A percentile compares a stretch with the other conserved stretches of the same genome.
Conservation (phyloP, 1,140 invertebrate genomes). For the Gonioctena quinquepunctata region DNA sequence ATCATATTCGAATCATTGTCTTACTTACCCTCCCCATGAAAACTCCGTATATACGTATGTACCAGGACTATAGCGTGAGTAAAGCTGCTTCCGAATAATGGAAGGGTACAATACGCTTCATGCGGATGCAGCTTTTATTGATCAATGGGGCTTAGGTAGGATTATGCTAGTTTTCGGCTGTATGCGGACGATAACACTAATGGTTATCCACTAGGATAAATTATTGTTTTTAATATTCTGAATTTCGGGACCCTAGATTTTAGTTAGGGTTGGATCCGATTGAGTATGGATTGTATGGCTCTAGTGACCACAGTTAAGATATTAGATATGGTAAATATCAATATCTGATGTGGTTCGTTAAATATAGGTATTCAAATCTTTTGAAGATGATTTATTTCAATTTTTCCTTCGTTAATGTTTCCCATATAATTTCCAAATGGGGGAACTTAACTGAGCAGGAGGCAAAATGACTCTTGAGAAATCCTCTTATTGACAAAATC, state of each 20-base stretch:
- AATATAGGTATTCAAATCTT: too few species aligned
- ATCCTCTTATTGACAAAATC: too few species aligned
- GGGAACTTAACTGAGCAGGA: too few species aligned
- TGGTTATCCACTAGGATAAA: constrained; percentile 36
- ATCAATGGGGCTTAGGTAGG: constrained; percentile 30
- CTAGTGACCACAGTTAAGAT: too few species aligned
- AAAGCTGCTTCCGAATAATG: not conserved
- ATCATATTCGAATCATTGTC: too few species aligned
- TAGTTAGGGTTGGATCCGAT: not conserved
- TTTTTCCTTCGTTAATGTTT: too few species aligned
- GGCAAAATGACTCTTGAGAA: too few species aligned
- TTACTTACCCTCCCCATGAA: too few species aligned
- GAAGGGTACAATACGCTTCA: not conserved
- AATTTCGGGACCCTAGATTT: not conserved
- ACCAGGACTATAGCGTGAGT: not conserved
- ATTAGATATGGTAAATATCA: too few species aligned
- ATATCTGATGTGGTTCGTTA: too few species aligned
- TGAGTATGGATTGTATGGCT: too few species aligned
- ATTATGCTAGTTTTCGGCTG: constrained; percentile 39
- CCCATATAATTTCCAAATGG: not conserved
- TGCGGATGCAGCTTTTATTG: constrained; percentile 17
- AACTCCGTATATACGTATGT: not conserved
- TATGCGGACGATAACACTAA: constrained; percentile 37
- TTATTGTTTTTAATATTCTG: constrained; percentile 35
- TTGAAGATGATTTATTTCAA: too few species aligned